phyloP scores from a whole-genome alignment of 2,113 vertebrate species.

The Clarias gariepinus region DNA sequence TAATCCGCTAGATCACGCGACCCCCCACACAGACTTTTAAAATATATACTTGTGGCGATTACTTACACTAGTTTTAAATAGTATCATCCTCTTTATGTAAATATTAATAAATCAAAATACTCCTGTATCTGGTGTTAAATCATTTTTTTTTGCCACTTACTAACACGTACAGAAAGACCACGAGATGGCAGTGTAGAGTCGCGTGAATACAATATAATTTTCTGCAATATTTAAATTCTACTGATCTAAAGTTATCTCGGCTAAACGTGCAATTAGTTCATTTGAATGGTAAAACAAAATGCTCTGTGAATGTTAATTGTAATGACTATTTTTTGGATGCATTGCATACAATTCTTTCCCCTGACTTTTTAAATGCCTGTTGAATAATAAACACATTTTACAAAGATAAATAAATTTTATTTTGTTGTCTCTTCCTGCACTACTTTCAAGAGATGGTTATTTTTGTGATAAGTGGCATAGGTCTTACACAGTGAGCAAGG shows the following conservation, averaged over 20 bases:
- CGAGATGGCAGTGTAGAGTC: constrained; percentile 65
- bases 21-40: background rate
- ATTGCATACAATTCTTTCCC: too few relatives aligned
- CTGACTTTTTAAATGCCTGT: background rate
- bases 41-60: background rate
- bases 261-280: background rate
- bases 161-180: constrained; percentile 15
- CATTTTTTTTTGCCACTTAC: background rate
- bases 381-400: constrained; percentile 5
- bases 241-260: background rate
- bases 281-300: background rate
- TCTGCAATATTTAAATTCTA: background rate
- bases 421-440: background rate
- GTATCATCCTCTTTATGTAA: background rate
- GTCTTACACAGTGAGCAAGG: background rate
- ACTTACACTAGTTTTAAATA: background rate
- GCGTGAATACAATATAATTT: background rate
- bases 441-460: background rate
- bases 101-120: background rate
- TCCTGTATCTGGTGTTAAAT: background rate
- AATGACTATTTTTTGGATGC: background rate
- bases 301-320: background rate
- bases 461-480: background rate
- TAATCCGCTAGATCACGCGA: constrained; percentile 83
- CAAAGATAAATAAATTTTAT: background rate